Evolutionary conservation across 2,888 invertebrate species (phyloP).

Genomic region (Caenorhabditis uteleia): DNA sequence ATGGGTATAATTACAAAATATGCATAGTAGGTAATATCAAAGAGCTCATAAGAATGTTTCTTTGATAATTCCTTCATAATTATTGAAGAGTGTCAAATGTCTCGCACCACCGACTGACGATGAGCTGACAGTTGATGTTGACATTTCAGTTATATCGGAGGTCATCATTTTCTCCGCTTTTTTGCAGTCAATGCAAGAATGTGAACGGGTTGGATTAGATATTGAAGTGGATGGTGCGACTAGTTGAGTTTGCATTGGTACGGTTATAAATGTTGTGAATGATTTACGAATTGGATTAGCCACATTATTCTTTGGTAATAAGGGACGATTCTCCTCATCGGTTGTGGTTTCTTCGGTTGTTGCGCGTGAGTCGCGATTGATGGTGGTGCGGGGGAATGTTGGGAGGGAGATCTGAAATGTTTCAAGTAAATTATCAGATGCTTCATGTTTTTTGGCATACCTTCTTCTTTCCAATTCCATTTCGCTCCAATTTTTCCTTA

Average conservation of each 20-base stretch:
- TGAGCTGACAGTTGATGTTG: slow-evolving; percentile 35
- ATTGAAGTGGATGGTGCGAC: background rate
- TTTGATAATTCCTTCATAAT: slow-evolving; percentile 37
- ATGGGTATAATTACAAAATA: no score
- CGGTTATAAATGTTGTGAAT: slow-evolving; percentile 18
- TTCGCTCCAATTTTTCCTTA: slow-evolving; percentile 3
- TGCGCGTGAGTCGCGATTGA: slow-evolving; percentile 31
- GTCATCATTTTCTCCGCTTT: slow-evolving; percentile 38
- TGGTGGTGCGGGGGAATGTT: slow-evolving; percentile 14
- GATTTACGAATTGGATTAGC: slow-evolving; percentile 17
- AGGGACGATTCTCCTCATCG: slow-evolving; percentile 38
- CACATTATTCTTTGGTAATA: slow-evolving; percentile 10
- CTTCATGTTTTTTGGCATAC: background rate
- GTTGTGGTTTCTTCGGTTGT: slow-evolving; percentile 47
- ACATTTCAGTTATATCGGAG: slow-evolving; percentile 34
- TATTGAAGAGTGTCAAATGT: slow-evolving; percentile 31
- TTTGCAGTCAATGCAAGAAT: slow-evolving; percentile 44
- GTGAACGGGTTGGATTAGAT: slow-evolving; percentile 22
- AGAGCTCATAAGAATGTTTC: slow-evolving; percentile 46
- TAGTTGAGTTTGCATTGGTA: background rate
- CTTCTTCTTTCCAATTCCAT: slow-evolving; percentile 20
- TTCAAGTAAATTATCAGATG: background rate
- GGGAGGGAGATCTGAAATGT: slow-evolving; percentile 30
- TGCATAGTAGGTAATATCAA: no score
- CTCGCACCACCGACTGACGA: slow-evolving; percentile 16